Evolutionary conservation across 2,888 invertebrate species (phyloP).

Genomic region (Drosophila eohydei): DNA sequence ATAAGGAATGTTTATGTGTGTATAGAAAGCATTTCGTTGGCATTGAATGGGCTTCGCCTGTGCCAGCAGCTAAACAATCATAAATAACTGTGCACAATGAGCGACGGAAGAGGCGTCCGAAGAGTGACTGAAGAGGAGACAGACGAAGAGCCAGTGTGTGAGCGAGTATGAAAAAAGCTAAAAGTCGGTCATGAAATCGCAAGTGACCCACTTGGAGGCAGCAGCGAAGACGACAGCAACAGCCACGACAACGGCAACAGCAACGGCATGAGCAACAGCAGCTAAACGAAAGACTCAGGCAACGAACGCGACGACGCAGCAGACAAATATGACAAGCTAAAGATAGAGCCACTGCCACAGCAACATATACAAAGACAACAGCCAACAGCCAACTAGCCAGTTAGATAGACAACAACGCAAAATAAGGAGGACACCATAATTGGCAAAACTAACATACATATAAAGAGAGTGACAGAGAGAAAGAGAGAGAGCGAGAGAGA

Average conservation of each 20-base stretch:
- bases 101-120: neutral
- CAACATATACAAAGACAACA: conserved; percentile 40
- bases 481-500: conserved; percentile 10
- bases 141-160: conserved; percentile 40
- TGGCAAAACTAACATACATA: conserved; percentile 71
- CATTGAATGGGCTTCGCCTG: conserved; percentile 61
- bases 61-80: conserved; percentile 62
- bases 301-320: conserved; percentile 68
- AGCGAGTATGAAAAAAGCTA: conserved; percentile 48
- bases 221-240: conserved; percentile 51
- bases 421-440: conserved; percentile 82
- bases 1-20: conserved; percentile 8
- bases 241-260: conserved; percentile 22
- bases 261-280: conserved; percentile 19
- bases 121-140: conserved; percentile 7
- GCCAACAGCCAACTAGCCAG: conserved; percentile 50
- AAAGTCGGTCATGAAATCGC: conserved; percentile 85
- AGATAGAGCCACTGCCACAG: conserved; percentile 65
- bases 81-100: conserved; percentile 70
- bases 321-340: conserved; percentile 77
- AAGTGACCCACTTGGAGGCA: conserved; percentile 84
- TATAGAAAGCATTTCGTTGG: conserved; percentile 67
- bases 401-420: conserved; percentile 65
- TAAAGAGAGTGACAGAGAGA: conserved; percentile 20
- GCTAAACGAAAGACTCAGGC: conserved; percentile 74